Percentiles rank a stretch among this genome's conserved stretches.
These are phyloP conservation scores for Anthopleura xanthogrammica DNA, from an alignment of 92 coral and sea anemone species.

Conservation along the genomic window DNA sequence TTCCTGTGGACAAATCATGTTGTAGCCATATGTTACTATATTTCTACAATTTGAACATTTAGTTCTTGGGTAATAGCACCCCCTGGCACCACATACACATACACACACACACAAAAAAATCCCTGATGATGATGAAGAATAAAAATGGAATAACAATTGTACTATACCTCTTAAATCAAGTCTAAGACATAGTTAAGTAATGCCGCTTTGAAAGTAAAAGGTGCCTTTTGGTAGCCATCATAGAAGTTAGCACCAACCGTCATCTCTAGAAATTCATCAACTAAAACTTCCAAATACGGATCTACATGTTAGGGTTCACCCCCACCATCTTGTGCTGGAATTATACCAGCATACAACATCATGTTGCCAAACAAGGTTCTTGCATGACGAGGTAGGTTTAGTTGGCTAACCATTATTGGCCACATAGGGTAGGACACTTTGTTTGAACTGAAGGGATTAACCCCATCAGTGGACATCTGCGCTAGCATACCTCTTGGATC, in stretches of 20 bases:
- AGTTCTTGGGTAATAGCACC: no score
- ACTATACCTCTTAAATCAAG: not conserved
- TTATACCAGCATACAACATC: slow-evolving; percentile 34
- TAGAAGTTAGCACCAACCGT: not conserved
- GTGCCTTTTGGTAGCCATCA: slow-evolving; percentile 8
- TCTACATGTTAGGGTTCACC: not conserved
- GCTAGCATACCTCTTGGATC: slow-evolving; percentile 30
- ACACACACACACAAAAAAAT: not conserved
- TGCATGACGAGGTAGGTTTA: slow-evolving; percentile 23
- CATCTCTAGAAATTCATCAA: not conserved
- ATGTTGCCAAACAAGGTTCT: slow-evolving; percentile 38
- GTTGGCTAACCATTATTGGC: slow-evolving; percentile 42
- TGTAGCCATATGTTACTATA: no score
- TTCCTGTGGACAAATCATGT: not conserved
- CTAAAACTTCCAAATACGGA: not conserved
- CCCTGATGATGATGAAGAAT: not conserved
- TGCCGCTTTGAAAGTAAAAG: not conserved
- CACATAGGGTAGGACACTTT: slow-evolving; percentile 45
- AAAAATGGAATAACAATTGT: not conserved
- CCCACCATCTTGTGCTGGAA: slow-evolving; percentile 25
- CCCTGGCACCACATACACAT: not conserved
- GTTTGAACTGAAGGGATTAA: slow-evolving; percentile 29
- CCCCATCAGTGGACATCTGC: slow-evolving; percentile 44
- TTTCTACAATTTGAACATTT: no score
- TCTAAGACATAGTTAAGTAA: not conserved